These are phyloP conservation scores for Vulpes ferrilata DNA, from an alignment of 2,113 vertebrate species.

Conservation along the genomic window DNA sequence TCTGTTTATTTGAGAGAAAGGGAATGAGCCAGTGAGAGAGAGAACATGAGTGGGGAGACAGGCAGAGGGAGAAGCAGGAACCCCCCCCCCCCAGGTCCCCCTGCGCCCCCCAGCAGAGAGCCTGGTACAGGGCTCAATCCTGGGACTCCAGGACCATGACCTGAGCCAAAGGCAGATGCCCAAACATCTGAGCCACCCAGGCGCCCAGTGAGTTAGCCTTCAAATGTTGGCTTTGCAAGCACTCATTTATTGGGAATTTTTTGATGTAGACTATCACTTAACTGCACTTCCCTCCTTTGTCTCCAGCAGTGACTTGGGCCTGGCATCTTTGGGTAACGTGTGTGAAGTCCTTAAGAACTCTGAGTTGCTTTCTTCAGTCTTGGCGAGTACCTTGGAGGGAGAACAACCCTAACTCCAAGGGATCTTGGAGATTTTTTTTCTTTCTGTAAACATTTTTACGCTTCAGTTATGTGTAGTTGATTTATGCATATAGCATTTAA, in stretches of 20 bases:
- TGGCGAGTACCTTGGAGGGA: neutral
- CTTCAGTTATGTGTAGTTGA: neutral
- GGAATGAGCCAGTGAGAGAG: no score
- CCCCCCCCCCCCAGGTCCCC: no score
- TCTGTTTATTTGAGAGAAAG: no score
- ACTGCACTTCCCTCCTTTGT: neutral
- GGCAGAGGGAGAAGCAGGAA: no score
- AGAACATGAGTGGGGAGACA: no score
- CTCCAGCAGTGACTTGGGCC: neutral
- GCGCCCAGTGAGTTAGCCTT: neutral
- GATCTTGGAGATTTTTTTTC: neutral
- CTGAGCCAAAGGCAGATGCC: no score
- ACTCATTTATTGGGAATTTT: neutral
- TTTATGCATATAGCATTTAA: constrained; percentile 30
- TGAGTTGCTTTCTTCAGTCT: neutral
- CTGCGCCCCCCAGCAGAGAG: no score
- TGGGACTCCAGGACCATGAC: no score
- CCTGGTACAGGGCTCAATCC: no score
- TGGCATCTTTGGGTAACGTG: neutral
- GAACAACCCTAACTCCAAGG: neutral
- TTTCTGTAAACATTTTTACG: constrained; percentile 5
- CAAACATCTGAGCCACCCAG: no score
- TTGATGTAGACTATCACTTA: constrained; percentile 5
- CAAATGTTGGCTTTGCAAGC: neutral
- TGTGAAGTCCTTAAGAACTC: neutral